These are phyloP conservation scores for Eristalinus sepulchralis DNA, from an alignment of 2,888 invertebrate genomes.

Conservation along the genomic window DNA sequence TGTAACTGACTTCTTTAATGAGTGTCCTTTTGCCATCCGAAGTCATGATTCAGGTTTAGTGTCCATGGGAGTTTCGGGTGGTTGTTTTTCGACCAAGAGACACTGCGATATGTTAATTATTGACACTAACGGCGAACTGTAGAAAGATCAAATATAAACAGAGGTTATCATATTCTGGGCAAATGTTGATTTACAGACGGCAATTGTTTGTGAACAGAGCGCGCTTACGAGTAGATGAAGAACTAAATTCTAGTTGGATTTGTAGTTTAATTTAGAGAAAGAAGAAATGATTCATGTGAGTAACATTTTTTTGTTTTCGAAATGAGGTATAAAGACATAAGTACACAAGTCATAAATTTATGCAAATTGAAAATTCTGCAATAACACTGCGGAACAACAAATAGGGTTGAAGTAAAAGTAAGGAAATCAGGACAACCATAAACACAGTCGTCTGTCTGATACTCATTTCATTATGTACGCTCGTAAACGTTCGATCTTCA, in stretches of 20 bases:
- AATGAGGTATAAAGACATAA: no score
- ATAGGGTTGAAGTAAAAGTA: no score
- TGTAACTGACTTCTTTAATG: slow-evolving; percentile 58
- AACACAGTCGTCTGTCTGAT: no score
- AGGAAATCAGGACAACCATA: no score
- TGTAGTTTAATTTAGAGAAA: not conserved
- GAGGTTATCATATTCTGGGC: not conserved
- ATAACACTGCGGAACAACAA: no score
- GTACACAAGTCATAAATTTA: no score
- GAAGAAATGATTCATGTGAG: no score
- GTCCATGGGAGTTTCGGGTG: not conserved
- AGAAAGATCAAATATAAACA: not conserved
- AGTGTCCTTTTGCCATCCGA: slow-evolving; percentile 50
- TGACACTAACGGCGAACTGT: not conserved
- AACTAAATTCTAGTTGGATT: not conserved
- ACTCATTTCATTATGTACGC: no score
- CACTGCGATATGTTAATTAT: not conserved
- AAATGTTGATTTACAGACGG: not conserved
- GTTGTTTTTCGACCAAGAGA: not conserved
- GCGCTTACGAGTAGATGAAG: not conserved
- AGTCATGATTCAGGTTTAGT: slow-evolving; percentile 51
- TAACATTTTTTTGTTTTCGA: no score
- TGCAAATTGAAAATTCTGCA: no score
- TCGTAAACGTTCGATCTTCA: no score
- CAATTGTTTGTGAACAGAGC: not conserved